These are phyloP conservation scores for Ammospiza caudacuta DNA, from an alignment of 2,113 vertebrate genomes.

Conservation along the genomic window DNA sequence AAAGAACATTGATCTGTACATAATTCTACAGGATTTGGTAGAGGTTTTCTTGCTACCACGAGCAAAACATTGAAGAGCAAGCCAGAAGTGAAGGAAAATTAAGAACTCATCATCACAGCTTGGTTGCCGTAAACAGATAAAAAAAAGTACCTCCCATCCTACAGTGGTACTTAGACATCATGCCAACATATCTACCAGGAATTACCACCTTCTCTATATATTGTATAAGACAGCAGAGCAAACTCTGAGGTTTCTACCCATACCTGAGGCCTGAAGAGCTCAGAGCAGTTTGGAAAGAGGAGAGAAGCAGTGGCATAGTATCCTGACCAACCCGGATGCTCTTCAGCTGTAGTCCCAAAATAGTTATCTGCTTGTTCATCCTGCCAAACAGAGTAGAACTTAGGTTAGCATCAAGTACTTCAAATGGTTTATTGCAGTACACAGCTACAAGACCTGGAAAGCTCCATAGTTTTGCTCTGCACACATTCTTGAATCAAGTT, in stretches of 20 bases:
- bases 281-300: conserved; percentile 83
- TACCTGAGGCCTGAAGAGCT: conserved; percentile 87
- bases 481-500: neutral
- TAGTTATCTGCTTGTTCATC: conserved; percentile 81
- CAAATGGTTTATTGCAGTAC: neutral
- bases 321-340: conserved; percentile 85
- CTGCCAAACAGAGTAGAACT: conserved; percentile 69
- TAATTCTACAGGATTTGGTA: neutral
- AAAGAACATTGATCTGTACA: neutral
- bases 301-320: conserved; percentile 84
- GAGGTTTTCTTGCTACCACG: rapidly evolving
- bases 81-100: neutral
- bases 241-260: neutral
- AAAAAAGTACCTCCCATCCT: neutral
- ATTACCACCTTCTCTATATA: neutral
- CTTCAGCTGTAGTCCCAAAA: conserved; percentile 80
- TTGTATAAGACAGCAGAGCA: neutral
- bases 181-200: neutral
- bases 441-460: neutral
- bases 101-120: neutral
- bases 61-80: neutral
- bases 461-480: neutral
- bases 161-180: neutral
- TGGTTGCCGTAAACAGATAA: neutral
- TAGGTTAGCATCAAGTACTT: neutral